Conservation (phyloP, 2,888 invertebrate genomes). For the Habrosyne pyritoides region DNA sequence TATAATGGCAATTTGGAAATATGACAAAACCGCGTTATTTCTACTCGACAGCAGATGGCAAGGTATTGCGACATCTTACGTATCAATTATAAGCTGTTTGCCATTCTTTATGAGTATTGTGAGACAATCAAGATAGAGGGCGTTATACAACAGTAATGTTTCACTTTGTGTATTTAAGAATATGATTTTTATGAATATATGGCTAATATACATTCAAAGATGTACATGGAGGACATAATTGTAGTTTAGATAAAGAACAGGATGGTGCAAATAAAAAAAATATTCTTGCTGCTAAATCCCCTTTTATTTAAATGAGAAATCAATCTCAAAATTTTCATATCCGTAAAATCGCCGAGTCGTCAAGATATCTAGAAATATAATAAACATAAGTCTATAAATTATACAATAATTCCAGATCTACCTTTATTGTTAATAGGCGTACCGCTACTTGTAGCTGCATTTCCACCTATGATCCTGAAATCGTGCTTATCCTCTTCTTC, state of each 20-base stretch:
- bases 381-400: background rate
- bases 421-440: constrained; percentile 60
- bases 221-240: background rate
- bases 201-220: background rate
- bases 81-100: no score
- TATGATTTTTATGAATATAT: background rate
- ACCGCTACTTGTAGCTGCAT: constrained; percentile 65
- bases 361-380: background rate
- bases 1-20: background rate
- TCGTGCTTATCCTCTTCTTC: constrained; percentile 32
- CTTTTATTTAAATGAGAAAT: background rate
- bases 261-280: background rate
- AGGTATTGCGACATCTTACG: constrained; percentile 12
- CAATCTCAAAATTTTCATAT: background rate
- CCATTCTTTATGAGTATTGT: no score
- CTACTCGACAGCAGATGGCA: constrained; percentile 11
- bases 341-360: constrained; percentile 28
- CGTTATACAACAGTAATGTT: no score
- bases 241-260: no score
- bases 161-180: no score
- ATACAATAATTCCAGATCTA: constrained; percentile 39
- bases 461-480: constrained; percentile 67
- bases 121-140: no score
- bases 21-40: background rate
- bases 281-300: background rate